Evolutionary conservation across 2,113 vertebrate genomes (phyloP).

Genomic region (Otis tarda): DNA sequence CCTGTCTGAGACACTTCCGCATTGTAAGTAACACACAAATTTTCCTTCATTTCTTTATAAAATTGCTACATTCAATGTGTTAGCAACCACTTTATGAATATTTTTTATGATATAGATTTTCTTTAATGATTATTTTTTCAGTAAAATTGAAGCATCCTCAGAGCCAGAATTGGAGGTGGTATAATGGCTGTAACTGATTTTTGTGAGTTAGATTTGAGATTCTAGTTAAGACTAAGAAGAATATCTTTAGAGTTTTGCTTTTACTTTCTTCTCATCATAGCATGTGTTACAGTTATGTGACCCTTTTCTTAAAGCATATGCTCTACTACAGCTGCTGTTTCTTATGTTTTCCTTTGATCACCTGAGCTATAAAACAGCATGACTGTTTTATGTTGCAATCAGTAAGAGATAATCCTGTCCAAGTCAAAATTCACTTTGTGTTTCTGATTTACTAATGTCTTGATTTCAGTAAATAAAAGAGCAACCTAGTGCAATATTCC

Average conservation of each 20-base stretch:
- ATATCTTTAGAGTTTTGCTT: constrained; percentile 7
- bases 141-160: neutral
- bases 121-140: neutral
- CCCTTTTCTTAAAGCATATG: neutral
- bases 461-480: neutral
- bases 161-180: neutral
- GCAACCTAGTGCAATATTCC: neutral
- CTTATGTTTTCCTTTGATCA: neutral
- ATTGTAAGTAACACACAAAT: neutral
- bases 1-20: neutral
- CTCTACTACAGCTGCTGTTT: neutral
- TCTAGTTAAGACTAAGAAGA: neutral
- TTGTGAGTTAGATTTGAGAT: neutral
- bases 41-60: neutral
- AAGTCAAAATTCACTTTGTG: neutral
- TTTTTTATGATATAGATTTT: neutral
- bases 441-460: neutral
- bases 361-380: neutral
- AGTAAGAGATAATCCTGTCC: neutral
- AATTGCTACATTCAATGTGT: neutral
- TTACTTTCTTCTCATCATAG: neutral
- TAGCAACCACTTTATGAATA: neutral
- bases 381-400: neutral
- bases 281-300: neutral
- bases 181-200: neutral